Evolutionary conservation across 2,797 vertebrate species (phyloP).

Genomic region (Mastacembelus armatus): DNA sequence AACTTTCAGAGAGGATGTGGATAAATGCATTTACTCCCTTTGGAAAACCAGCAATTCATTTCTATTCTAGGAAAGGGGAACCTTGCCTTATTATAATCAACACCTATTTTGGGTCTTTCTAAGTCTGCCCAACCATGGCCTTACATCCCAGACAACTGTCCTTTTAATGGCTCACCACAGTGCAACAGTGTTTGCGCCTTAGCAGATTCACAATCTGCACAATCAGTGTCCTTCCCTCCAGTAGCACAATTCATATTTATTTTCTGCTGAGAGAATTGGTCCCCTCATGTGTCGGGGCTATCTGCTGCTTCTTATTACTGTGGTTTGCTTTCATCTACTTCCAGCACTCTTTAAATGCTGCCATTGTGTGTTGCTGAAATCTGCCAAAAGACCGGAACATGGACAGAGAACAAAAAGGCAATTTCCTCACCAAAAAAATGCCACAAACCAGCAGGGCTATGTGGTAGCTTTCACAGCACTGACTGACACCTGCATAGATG

Average conservation of each 20-base stretch:
- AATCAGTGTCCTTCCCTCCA: slow-evolving; percentile 86
- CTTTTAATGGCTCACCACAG: slow-evolving; percentile 88
- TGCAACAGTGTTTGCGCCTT: slow-evolving; percentile 86
- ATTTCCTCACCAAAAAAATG: slow-evolving; percentile 62
- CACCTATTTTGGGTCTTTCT: slow-evolving; percentile 88
- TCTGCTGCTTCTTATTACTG: slow-evolving; percentile 92
- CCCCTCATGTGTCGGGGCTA: slow-evolving; percentile 87
- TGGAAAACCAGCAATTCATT: slow-evolving; percentile 77
- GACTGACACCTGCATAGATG: slow-evolving; percentile 71
- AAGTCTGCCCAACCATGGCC: slow-evolving; percentile 81
- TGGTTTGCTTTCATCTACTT: slow-evolving; percentile 90
- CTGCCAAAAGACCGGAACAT: slow-evolving; percentile 77
- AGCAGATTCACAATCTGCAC: slow-evolving; percentile 89
- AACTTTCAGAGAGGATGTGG: slow-evolving; percentile 49
- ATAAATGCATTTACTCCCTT: slow-evolving; percentile 57
- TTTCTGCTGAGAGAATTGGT: slow-evolving; percentile 87
- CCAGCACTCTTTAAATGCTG: slow-evolving; percentile 88
- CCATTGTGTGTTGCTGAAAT: slow-evolving; percentile 88
- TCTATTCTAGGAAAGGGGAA: slow-evolving; percentile 84
- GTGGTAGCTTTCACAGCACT: slow-evolving; percentile 53
- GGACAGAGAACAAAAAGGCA: slow-evolving; percentile 73
- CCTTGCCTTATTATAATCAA: slow-evolving; percentile 84
- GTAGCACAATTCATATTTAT: slow-evolving; percentile 91
- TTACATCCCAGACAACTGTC: slow-evolving; percentile 84
- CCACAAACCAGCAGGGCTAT: slow-evolving; percentile 37